These are phyloP conservation scores for Phenganax marumi DNA, from an alignment of 92 coral and sea anemone genomes.

Conservation along the genomic window DNA sequence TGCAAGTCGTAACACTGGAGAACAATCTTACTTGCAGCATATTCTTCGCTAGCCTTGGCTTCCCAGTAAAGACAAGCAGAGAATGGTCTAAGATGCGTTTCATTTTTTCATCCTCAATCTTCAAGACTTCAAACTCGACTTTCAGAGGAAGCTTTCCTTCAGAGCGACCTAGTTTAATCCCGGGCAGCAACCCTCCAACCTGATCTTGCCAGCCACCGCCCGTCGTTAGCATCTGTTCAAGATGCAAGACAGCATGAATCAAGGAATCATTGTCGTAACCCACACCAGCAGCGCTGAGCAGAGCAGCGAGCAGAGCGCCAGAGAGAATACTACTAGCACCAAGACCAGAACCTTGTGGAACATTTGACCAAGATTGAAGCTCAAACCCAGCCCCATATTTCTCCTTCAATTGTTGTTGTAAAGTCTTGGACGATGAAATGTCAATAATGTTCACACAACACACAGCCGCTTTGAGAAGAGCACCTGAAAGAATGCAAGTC, in stretches of 20 bases:
- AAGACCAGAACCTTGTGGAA: constrained; percentile 94
- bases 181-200: constrained; percentile 92
- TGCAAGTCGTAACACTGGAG: too few relatives aligned
- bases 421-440: constrained; percentile 59
- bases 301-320: constrained; percentile 85
- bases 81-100: constrained; percentile 63
- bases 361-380: constrained; percentile 75
- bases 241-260: constrained; percentile 80
- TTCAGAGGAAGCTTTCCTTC: constrained; percentile 71
- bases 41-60: constrained; percentile 89
- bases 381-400: constrained; percentile 88
- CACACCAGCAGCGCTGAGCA: constrained; percentile 76
- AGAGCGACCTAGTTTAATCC: constrained; percentile 87
- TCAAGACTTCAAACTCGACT: constrained; percentile 66
- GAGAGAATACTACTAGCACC: constrained; percentile 96
- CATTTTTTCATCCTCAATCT: constrained; percentile 57
- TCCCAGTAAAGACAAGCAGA: constrained; percentile 83
- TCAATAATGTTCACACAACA: constrained; percentile 76
- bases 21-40: constrained; percentile 71
- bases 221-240: constrained; percentile 98
- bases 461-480: constrained; percentile 84
- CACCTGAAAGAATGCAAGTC: constrained; percentile 55
- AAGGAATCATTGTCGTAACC: constrained; percentile 63
- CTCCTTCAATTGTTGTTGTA: constrained; percentile 72
- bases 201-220: constrained; percentile 99